Base-by-base conservation (phyloP, 2,888 invertebrate genomes). In the Thumatha senex region DNA sequence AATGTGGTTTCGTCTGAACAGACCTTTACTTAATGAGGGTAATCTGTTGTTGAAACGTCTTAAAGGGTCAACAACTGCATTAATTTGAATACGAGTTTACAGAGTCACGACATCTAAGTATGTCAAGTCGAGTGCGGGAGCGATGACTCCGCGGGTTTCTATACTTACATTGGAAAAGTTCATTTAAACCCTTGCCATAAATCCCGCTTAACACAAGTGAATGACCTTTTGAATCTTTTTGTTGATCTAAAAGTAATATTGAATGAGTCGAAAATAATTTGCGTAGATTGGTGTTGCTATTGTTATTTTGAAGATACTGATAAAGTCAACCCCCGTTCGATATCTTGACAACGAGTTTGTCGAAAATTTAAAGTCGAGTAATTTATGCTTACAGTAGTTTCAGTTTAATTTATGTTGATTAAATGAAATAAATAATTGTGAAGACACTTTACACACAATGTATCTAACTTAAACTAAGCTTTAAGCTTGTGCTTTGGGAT, bases 81-180 rank as follows among this genome's bases (percentile, higher is more conserved):
- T 62, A 58, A 66, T 48, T 51, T 39, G 45, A 44, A 46, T 49
- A 48, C 51, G 33, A 57, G 51, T 56, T 51, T 48, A 54, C 51
- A 53, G 59, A 38, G 39, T 38, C 10, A 40, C 35, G 48, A 24
- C 35, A 44, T 38, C 18, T 24, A 59, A 59, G 43, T 65, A 53
- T 65, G 61, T 56, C 57, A 63, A 50, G 40, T 46, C 15, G 34
- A 30, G 45, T 58, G 50, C 36, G 33, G 41, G 68, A 46, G 29
- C 69, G 35, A 48, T 63, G 68, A 68, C 66, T 65, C 38, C 38
- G 11, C 14, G n/a, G 18, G 10, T 14, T 13, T 9, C 4, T 9
- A 13, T 40, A 33, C 11, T 11, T n/a, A 13, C 18, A 24, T 34
- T 36, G 35, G 24, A 35, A 33, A 33, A 24, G 14, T 29, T 40